Conservation (phyloP, 2,113 vertebrate genomes). For the Embiotoca jacksoni region DNA sequence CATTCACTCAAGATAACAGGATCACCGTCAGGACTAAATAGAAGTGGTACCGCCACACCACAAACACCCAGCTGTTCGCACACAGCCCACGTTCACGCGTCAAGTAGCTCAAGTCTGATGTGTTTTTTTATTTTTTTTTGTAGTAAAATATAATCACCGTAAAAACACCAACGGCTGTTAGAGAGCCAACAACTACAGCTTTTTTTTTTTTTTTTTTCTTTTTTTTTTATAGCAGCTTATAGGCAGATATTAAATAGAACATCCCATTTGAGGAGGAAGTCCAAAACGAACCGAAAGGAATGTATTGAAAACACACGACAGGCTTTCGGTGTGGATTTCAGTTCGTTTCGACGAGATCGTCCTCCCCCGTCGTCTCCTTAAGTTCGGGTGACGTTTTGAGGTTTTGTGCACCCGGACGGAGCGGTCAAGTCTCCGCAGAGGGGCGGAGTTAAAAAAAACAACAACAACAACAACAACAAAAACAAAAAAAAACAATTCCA, state of each 20-base stretch:
- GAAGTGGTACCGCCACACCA: slow-evolving; percentile 27
- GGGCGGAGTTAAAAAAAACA: not conserved
- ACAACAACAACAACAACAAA: no score
- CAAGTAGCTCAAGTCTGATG: slow-evolving; percentile 40
- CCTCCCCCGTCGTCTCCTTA: not conserved
- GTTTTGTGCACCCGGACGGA: not conserved
- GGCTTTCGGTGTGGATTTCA: slow-evolving; percentile 29
- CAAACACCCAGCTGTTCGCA: slow-evolving; percentile 29
- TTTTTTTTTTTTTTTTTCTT: not conserved
- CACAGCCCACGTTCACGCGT: slow-evolving; percentile 27
- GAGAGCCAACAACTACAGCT: slow-evolving; percentile 36
- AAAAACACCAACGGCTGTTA: not conserved
- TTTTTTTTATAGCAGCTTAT: slow-evolving; percentile 51
- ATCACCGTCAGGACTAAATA: slow-evolving; percentile 4
- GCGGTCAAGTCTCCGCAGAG: not conserved
- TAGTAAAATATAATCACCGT: slow-evolving; percentile 48
- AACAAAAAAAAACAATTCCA: no score
- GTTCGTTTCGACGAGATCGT: slow-evolving; percentile 1
- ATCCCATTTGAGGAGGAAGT: slow-evolving; percentile 30
- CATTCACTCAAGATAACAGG: slow-evolving; percentile 24
- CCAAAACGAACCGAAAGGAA: slow-evolving; percentile 59
- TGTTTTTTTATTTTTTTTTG: not conserved
- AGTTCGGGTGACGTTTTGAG: not conserved
- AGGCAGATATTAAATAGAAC: slow-evolving; percentile 43
- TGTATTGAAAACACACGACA: slow-evolving; percentile 63